Evolutionary conservation across 2,797 vertebrate genomes (phyloP), one percentile per base, ranked within the genome.

Genomic region (Schizothorax lantsangensis): DNA sequence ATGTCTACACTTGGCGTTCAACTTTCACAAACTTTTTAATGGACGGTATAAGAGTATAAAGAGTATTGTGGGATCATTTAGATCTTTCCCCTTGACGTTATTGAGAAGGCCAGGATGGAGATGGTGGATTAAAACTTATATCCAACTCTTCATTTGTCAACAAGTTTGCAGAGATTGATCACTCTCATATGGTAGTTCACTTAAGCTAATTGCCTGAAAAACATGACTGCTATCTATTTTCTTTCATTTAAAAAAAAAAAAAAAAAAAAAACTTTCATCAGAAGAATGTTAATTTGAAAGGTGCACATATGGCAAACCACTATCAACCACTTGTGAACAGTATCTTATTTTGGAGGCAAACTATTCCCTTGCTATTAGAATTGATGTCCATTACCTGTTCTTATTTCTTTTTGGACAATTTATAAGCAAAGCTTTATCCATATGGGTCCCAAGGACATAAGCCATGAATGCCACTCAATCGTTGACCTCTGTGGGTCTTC

Each of bases 401-500:
- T 38, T 19, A 6, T n/a, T 45, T 47, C 7, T 21, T 64, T 74
- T 64, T n/a, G 4, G 10, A n/a, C 26, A 45, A 19, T 10, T 73
- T 83, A 43, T 62, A 72, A 57, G 40, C n/a, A 74, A 14, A 43
- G 10, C 7, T 5, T 47, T 73, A 6, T 71, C 49, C 57, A 45
- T 49, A 36, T 89, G 71, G 73, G 30, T 78, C 49, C 47, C 6
- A 15, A 38, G 12, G 52, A 64, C 75, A 47, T 52, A 40, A 40
- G 68, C 59, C 57, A 72, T n/a, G 43, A 74, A 54, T 81, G 66
- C 66, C 36, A 83, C 66, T 79, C 66, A 26, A 47, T 81, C 38
- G 59, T 77, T 86, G 72, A 86, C 82, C 86, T 86, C 81, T 68
- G 43, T 78, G 79, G 36, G 57, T 80, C 57, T 54, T 47, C 78